Evolutionary conservation across 1,140 invertebrate genomes (phyloP), one percentile per base, ranked within the genome.

Genomic region (Zaprionus africanus): DNA sequence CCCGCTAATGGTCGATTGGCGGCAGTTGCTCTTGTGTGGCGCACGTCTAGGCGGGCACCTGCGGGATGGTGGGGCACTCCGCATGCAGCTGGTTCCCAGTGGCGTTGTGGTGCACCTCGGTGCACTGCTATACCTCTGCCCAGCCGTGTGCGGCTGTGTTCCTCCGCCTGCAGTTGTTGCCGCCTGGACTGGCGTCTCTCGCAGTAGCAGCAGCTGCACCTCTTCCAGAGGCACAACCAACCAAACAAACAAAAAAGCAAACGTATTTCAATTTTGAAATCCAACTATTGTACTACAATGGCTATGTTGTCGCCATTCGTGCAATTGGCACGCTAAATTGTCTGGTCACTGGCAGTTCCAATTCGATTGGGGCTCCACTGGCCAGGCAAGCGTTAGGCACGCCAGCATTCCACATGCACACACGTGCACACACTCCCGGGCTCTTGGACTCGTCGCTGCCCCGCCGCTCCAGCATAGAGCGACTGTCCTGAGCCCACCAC

Each of bases 271-370:
- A 54, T 51, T 51, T 56, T 43, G 51, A 31, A n/a, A 7, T 9
- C 2, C 0, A 31, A 2, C 7, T 31, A 90, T 81, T 36, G 84
- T 75, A 90, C 85, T 66, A 84, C 85, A 56, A 90, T 76, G 84
- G 84, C 84, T 88, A 74, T 19, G 34, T 41, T 72, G 31, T 76
- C 84, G 84, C 85, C 78, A 79, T 88, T 58, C 81, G 78, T 90
- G 84, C 85, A 59, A 76, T 87, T 87, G 84, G 81, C 85, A 90
- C 65, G 84, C 51, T 71, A 73, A 81, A 58, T 60, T 76, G 74
- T 61, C n/a, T 17, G 19, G n/a, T 15, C 60, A 19, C 19, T 70
- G 26, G 51, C 51, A 63, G 67, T 61, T 70, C 28, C 63, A 46
- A 46, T 51, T 12, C 19, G 9, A 22, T 59, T 58, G 63, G 61